phyloP scores from a whole-genome alignment of 2,113 vertebrate genomes.

The Lycocorax pyrrhopterus region DNA sequence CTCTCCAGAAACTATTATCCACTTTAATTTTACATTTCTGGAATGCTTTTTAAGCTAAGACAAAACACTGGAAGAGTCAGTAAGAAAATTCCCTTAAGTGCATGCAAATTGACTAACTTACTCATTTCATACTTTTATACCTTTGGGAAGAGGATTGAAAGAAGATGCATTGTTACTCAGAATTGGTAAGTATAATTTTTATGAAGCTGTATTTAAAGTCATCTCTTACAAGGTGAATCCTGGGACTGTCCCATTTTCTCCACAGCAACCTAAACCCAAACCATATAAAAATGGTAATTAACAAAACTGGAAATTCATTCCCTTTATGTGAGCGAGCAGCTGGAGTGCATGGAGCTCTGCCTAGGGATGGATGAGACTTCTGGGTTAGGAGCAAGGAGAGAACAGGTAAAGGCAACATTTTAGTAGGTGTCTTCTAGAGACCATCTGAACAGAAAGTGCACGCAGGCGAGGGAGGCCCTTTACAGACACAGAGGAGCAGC shows the following conservation, averaged over 20 bases:
- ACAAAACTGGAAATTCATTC: neutral
- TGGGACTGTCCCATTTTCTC: neutral
- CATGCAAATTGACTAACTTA: neutral
- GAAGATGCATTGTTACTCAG: neutral
- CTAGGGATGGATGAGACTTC: neutral
- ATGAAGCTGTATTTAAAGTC: neutral
- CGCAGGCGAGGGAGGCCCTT: neutral
- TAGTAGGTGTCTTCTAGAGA: neutral
- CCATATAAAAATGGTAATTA: neutral
- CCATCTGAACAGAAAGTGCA: neutral
- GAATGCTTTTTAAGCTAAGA: neutral
- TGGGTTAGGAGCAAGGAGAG: neutral
- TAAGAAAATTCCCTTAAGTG: neutral
- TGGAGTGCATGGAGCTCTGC: neutral
- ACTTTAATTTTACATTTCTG: neutral
- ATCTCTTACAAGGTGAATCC: neutral
- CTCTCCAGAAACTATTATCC: neutral
- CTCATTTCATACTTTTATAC: neutral
- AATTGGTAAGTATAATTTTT: neutral
- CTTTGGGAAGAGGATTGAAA: neutral
- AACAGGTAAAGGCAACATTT: neutral
- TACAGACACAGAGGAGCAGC: neutral
- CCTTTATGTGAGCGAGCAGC: neutral
- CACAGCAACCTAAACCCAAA: neutral
- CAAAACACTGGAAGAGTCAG: neutral